Conservation (phyloP, 2,888 invertebrate species). For the Thalpophila matura region DNA sequence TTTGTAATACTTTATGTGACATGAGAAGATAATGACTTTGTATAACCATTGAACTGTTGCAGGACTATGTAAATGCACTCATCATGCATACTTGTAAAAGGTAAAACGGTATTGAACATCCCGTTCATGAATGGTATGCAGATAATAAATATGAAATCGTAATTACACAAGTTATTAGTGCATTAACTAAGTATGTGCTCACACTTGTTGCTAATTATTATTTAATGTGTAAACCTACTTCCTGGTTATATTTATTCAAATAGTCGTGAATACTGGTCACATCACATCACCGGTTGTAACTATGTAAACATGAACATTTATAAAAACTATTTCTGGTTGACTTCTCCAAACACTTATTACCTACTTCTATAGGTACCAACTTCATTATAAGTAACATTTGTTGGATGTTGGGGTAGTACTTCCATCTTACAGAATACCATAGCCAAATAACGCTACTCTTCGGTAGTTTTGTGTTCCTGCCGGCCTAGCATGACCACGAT, state of each 20-base stretch:
- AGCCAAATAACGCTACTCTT: no score
- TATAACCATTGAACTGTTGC: slow-evolving; percentile 30
- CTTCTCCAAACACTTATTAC: no score
- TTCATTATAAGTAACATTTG: no score
- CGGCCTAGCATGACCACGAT: no score
- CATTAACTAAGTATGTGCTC: slow-evolving; percentile 34
- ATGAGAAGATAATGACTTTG: slow-evolving; percentile 24
- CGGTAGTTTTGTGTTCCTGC: no score
- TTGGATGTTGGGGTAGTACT: no score
- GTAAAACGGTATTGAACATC: slow-evolving; percentile 16
- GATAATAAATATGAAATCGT: slow-evolving; percentile 41
- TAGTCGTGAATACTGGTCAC: slow-evolving; percentile 22
- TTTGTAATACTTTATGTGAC: slow-evolving; percentile 22
- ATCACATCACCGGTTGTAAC: slow-evolving; percentile 3
- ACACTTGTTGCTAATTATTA: slow-evolving; percentile 40
- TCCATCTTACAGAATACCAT: no score
- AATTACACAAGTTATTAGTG: slow-evolving; percentile 48
- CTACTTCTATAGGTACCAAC: no score
- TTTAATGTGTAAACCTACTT: slow-evolving; percentile 39
- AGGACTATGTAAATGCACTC: slow-evolving; percentile 37
- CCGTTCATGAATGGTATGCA: slow-evolving; percentile 11
- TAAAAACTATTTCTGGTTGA: slow-evolving; percentile 18
- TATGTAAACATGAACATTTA: slow-evolving; percentile 5
- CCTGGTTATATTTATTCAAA: slow-evolving; percentile 46
- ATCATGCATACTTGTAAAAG: slow-evolving; percentile 31